phyloP scores from a whole-genome alignment of 2,888 invertebrate genomes.

The Desoria tigrina region DNA sequence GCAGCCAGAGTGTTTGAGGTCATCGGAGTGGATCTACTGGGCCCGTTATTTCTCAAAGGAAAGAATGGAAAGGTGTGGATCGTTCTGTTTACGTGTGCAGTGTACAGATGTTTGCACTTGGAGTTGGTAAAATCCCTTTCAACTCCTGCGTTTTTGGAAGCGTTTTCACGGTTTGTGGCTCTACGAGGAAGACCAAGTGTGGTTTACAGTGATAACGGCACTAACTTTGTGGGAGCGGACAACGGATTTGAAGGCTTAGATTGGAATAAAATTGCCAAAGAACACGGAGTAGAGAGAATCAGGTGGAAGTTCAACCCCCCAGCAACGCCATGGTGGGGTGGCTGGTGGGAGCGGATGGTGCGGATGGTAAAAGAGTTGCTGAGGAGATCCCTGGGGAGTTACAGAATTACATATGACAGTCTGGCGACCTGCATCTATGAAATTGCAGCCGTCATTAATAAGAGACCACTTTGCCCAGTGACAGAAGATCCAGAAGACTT shows the following conservation, averaged over 20 bases:
- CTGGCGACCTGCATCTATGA: too few species aligned
- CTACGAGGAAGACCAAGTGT: conserved; percentile 49
- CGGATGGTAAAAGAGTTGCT: conserved; percentile 51
- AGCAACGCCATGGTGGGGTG: conserved; percentile 54
- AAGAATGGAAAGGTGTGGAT: conserved; percentile 45
- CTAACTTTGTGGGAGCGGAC: conserved; percentile 49
- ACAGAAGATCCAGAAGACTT: too few species aligned
- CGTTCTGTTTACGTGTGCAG: conserved; percentile 53
- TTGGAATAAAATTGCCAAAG: conserved; percentile 25
- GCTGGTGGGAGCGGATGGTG: too few species aligned
- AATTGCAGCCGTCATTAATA: too few species aligned
- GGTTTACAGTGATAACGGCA: too few species aligned
- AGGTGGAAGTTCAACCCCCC: conserved; percentile 58
- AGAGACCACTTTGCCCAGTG: too few species aligned
- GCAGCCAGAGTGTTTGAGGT: conserved; percentile 29
- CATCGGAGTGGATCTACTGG: conserved; percentile 50
- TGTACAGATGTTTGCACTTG: conserved; percentile 53
- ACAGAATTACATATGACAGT: too few species aligned
- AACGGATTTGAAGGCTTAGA: conserved; percentile 25
- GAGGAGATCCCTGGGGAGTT: too few species aligned
- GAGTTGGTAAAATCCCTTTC: conserved; percentile 49
- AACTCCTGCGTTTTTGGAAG: conserved; percentile 47
- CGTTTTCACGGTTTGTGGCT: conserved; percentile 47
- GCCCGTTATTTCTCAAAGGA: conserved; percentile 49
- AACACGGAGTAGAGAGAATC: conserved; percentile 52